phyloP scores from a whole-genome alignment of 2,797 vertebrate genomes.

The Meriones psammophilus region DNA sequence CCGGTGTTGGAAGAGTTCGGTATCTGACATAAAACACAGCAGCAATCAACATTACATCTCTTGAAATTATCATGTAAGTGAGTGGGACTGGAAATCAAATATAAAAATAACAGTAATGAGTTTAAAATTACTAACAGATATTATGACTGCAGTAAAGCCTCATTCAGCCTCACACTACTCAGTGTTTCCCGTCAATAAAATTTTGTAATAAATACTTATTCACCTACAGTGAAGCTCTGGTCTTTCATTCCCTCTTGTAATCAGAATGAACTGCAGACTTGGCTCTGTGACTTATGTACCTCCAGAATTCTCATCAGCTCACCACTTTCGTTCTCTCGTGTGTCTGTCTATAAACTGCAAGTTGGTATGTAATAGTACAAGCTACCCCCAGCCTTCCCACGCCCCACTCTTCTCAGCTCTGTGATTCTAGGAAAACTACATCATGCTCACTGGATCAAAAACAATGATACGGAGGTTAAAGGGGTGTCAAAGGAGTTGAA shows the following conservation, averaged over 20 bases:
- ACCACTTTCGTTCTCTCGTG: neutral
- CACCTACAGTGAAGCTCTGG: neutral
- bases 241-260: conserved; percentile 3
- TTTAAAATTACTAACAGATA: conserved; percentile 23
- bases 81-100: conserved; percentile 91
- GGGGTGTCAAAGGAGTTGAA: neutral
- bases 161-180: conserved; percentile 42
- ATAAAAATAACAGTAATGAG: conserved; percentile 68
- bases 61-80: conserved; percentile 94
- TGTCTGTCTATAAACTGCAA: neutral
- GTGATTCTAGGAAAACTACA: neutral
- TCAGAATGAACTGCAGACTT: neutral
- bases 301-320: neutral
- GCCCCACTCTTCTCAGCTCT: neutral
- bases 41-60: conserved; percentile 95
- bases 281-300: neutral
- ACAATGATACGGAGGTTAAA: neutral
- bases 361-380: neutral
- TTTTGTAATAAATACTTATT: neutral
- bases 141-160: conserved; percentile 17
- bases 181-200: neutral
- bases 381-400: neutral
- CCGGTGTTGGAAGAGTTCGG: conserved; percentile 97
- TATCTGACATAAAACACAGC: conserved; percentile 98
- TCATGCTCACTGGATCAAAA: neutral